These are phyloP conservation scores for Cetoscarus ocellatus DNA, from an alignment of 2,797 vertebrate species.

Conservation along the genomic window DNA sequence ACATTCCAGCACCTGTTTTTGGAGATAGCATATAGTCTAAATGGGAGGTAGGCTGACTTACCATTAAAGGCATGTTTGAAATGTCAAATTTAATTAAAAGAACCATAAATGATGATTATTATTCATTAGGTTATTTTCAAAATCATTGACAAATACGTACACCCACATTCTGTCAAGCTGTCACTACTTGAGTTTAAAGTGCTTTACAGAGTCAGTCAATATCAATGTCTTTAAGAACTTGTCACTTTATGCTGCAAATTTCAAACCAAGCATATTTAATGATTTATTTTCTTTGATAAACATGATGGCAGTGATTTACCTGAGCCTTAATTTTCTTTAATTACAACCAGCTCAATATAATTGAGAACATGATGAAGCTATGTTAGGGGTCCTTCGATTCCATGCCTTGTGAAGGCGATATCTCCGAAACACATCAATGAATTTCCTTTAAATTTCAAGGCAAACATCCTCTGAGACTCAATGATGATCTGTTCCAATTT, in stretches of 20 bases:
- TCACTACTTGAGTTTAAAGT: background rate
- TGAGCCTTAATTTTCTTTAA: too few relatives aligned
- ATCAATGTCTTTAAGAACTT: background rate
- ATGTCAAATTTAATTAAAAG: constrained; percentile 14
- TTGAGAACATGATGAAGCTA: too few relatives aligned
- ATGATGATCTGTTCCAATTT: too few relatives aligned
- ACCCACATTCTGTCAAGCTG: background rate
- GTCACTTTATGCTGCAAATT: background rate
- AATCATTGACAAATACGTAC: background rate
- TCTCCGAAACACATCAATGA: too few relatives aligned
- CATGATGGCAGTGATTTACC: too few relatives aligned
- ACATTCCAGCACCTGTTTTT: background rate
- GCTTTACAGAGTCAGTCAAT: background rate
- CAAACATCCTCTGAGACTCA: too few relatives aligned
- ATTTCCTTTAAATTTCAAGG: too few relatives aligned
- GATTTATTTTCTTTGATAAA: too few relatives aligned
- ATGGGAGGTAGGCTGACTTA: background rate
- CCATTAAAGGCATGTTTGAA: background rate
- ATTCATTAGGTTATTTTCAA: background rate
- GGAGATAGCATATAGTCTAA: constrained; percentile 14
- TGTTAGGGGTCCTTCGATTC: too few relatives aligned
- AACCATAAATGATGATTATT: background rate
- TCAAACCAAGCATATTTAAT: too few relatives aligned
- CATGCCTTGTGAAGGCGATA: too few relatives aligned
- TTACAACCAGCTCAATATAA: too few relatives aligned